phyloP scores from a whole-genome alignment of 2,113 vertebrate genomes.

The Lamprologus tigripictilis region DNA sequence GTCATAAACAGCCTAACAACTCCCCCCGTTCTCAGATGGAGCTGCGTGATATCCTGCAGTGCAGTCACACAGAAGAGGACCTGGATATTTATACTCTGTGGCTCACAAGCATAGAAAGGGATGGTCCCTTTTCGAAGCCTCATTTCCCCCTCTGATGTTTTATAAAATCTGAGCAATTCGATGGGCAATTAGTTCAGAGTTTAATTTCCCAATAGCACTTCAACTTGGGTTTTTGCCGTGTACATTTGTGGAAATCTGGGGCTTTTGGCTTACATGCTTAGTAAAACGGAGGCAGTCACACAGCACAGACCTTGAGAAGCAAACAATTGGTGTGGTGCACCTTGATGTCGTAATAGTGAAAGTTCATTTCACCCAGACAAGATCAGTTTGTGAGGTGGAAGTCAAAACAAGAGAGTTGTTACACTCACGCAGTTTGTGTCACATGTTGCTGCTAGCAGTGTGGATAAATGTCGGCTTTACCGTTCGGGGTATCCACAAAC shows the following conservation, averaged over 20 bases:
- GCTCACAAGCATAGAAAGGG: background rate
- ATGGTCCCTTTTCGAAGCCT: background rate
- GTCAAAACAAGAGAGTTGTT: conserved; percentile 2
- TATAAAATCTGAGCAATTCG: background rate
- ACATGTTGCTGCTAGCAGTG: background rate
- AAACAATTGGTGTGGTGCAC: background rate
- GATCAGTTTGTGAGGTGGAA: background rate
- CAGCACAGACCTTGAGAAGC: background rate
- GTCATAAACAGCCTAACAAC: conserved; percentile 18
- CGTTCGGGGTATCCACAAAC: background rate
- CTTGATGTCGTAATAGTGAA: conserved; percentile 12
- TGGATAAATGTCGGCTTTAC: background rate
- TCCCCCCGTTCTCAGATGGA: conserved; percentile 3
- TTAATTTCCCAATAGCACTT: background rate
- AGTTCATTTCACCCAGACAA: conserved; percentile 11
- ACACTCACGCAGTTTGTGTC: background rate
- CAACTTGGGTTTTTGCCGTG: background rate
- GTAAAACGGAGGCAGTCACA: background rate
- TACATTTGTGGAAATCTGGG: background rate
- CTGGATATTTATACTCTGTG: background rate
- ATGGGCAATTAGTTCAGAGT: background rate
- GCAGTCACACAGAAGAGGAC: conserved; percentile 14
- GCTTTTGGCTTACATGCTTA: background rate
- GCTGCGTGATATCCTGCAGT: conserved; percentile 33
- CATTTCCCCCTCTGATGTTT: background rate